These are phyloP conservation scores for Cuniculus paca DNA, from an alignment of 2,797 vertebrate genomes.

Conservation along the genomic window DNA sequence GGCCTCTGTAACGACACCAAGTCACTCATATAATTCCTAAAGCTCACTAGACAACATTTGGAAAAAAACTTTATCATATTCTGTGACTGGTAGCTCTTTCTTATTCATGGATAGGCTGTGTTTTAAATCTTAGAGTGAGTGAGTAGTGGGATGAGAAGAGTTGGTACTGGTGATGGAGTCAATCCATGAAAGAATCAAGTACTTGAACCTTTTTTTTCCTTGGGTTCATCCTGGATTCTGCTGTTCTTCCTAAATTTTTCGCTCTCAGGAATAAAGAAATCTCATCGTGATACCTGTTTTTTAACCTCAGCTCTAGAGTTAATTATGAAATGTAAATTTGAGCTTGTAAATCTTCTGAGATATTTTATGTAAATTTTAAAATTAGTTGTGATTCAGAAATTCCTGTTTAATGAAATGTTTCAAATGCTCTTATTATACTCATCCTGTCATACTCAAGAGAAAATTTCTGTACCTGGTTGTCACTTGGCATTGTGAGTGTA, in stretches of 20 bases:
- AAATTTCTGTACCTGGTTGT: constrained; percentile 76
- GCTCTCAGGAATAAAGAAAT: background rate
- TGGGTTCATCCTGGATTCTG: background rate
- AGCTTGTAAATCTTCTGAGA: constrained; percentile 63
- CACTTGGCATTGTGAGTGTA: constrained; percentile 84
- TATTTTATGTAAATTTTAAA: constrained; percentile 72
- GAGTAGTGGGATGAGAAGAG: background rate
- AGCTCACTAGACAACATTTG: background rate
- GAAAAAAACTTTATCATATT: background rate
- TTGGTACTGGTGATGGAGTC: background rate
- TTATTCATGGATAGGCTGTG: background rate
- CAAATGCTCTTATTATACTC: constrained; percentile 1
- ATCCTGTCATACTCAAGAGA: constrained; percentile 65
- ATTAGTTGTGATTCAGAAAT: constrained; percentile 72
- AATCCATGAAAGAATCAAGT: background rate
- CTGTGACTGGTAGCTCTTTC: background rate
- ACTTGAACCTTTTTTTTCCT: background rate
- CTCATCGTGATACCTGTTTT: background rate
- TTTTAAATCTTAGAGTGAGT: background rate
- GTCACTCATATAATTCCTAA: background rate
- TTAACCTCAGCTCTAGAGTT: constrained; percentile 53
- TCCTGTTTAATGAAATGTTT: constrained; percentile 79
- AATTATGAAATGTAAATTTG: constrained; percentile 77
- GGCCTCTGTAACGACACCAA: background rate
- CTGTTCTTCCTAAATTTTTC: constrained; percentile 14